phyloP scores from a whole-genome alignment of 2,113 vertebrate genomes.

The Cebidichthys violaceus region DNA sequence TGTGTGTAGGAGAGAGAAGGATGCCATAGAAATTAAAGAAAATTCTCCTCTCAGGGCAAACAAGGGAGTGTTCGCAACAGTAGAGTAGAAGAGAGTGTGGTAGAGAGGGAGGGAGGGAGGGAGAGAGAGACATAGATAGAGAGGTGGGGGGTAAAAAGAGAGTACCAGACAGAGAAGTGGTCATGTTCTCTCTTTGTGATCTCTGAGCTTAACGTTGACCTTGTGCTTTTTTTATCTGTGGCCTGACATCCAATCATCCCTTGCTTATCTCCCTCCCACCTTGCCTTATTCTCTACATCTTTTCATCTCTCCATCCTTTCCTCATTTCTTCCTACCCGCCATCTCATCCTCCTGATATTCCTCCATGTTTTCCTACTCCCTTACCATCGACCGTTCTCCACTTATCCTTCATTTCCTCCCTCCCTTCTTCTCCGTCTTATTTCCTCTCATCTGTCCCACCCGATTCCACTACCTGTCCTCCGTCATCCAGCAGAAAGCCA shows the following conservation, averaged over 20 bases:
- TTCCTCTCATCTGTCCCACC: constrained; percentile 4
- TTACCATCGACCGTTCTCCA: background rate
- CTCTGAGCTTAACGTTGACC: constrained; percentile 72
- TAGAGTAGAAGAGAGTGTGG: constrained; percentile 23
- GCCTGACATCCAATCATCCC: constrained; percentile 74
- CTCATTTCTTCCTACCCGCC: constrained; percentile 33
- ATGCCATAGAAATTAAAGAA: constrained; percentile 41
- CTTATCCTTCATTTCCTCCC: constrained; percentile 13
- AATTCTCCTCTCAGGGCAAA: constrained; percentile 39
- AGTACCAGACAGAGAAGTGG: constrained; percentile 46
- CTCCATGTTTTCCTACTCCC: constrained; percentile 4
- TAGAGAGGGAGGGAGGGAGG: constrained; percentile 1
- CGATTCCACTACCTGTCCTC: background rate
- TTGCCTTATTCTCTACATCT: constrained; percentile 37
- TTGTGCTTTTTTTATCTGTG: constrained; percentile 73
- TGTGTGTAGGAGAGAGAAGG: constrained; percentile 5
- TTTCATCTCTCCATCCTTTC: constrained; percentile 48
- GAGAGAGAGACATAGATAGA: background rate
- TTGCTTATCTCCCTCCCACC: constrained; percentile 65
- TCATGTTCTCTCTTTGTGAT: constrained; percentile 68
- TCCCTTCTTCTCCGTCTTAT: background rate
- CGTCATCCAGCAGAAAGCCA: constrained; percentile 20
- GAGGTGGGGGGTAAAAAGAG: background rate
- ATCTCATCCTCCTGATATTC: background rate
- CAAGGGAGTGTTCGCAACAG: constrained; percentile 20